Conservation (phyloP, 1,140 invertebrate species). For the Bombus confusus region DNA sequence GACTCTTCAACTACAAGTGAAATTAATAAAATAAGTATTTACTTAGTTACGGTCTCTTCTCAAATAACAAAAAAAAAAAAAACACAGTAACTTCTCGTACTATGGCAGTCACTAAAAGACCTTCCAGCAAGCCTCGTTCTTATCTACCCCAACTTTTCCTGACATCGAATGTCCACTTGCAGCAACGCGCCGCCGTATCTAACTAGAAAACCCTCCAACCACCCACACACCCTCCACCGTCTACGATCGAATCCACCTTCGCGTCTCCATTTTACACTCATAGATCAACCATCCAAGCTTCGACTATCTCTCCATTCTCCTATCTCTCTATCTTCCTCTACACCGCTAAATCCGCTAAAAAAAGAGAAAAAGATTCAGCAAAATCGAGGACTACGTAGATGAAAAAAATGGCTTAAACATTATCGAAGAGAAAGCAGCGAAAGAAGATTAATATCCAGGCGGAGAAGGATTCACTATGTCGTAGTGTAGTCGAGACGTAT, state of each 20-base stretch:
- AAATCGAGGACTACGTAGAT: neutral
- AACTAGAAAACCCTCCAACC: neutral
- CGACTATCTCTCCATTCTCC: neutral
- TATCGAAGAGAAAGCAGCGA: neutral
- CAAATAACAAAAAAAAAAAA: neutral
- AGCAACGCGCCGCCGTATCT: neutral
- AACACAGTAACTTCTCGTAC: no score
- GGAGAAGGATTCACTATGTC: neutral
- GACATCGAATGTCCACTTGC: neutral
- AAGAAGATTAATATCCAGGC: neutral
- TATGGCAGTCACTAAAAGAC: neutral
- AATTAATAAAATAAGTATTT: neutral
- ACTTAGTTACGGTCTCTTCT: no score
- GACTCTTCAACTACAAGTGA: no score
- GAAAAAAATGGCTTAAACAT: neutral
- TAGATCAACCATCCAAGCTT: neutral
- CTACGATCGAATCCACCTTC: constrained; percentile 2
- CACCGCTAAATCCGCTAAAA: neutral
- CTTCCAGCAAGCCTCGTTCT: neutral
- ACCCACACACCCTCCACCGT: neutral
- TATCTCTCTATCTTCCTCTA: neutral
- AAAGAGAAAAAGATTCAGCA: neutral
- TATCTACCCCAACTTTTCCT: neutral
- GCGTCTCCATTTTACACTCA: neutral
- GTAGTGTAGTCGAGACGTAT: neutral